These are phyloP conservation scores for Pseudococcus longispinus DNA, from an alignment of 2,888 invertebrate species.

Conservation along the genomic window DNA sequence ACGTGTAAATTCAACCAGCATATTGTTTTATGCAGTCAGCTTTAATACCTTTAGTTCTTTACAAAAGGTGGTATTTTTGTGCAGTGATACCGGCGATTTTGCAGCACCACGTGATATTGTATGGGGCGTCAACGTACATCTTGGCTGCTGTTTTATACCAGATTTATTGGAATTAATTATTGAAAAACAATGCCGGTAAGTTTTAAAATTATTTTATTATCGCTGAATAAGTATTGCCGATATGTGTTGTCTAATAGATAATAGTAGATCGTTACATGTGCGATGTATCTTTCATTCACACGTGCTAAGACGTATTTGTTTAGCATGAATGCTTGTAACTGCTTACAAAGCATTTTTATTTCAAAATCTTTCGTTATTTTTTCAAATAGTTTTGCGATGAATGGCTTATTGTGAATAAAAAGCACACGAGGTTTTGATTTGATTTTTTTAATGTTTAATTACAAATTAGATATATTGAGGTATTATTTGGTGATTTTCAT, in stretches of 20 bases:
- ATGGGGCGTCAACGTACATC: background rate
- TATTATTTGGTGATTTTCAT: too few species aligned
- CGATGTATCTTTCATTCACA: background rate
- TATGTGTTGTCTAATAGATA: too few species aligned
- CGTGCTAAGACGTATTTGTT: background rate
- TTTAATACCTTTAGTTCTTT: background rate
- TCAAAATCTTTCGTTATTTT: too few species aligned
- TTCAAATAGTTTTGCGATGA: too few species aligned
- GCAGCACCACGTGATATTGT: slow-evolving; percentile 16
- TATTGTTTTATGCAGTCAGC: background rate
- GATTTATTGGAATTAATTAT: background rate
- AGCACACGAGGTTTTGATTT: too few species aligned
- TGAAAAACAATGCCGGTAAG: background rate
- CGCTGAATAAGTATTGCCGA: background rate
- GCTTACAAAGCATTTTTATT: too few species aligned
- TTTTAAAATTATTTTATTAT: background rate
- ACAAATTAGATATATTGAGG: too few species aligned
- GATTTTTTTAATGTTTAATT: too few species aligned
- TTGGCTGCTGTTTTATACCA: background rate
- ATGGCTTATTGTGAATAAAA: too few species aligned
- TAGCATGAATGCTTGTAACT: background rate
- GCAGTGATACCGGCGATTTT: slow-evolving; percentile 32
- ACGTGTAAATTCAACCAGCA: background rate
- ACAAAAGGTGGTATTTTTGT: background rate
- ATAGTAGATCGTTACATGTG: background rate